Evolutionary conservation across 1,140 invertebrate species (phyloP), one percentile per base, ranked within the genome.

Genomic region (Gonioctena quinquepunctata): DNA sequence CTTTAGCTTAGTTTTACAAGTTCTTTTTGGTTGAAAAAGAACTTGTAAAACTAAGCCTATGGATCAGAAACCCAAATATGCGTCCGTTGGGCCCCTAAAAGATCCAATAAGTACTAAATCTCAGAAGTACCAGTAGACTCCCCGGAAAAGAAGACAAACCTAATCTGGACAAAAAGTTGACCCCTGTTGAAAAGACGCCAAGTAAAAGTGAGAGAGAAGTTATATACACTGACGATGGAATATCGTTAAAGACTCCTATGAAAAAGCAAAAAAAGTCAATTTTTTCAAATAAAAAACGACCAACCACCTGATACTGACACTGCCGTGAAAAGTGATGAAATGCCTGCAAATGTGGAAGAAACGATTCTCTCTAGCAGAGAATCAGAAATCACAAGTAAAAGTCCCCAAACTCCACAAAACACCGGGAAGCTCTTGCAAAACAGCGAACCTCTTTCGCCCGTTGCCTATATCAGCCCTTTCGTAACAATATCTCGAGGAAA

Each of bases 401-500:
- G n/a, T n/a, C n/a, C n/a, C n/a, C 52, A 54, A 16, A 54, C 52
- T 8, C 52, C 52, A 54, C n/a, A 18, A 54, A 54, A 54, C 18
- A 6, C 13, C n/a, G 7, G 4, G 0, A 23, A 23, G 18, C 3
- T 6, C 18, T 42, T 42, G 5, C 18, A 54, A 54, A n/a, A n/a
- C n/a, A 54, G 2, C 6, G 19, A 21, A 6, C 18, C n/a, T 18
- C 11, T 7, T 11, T 63, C 68, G 48, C 33, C 71, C 1, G 49
- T 70, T 18, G 16, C 11, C 16, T 80, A 80, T 63, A 69, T 82
- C 4, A 82, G 80, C 73, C 80, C 80, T 8, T 82, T 81, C 72
- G 79, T 82, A 8, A 82, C 80, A 13, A 73, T 80, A 59, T 76
- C 75, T n/a, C 66, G 80, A 33, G 80, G 80, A 23, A 81, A 82